Percentiles rank a stretch among this genome's conserved stretches.
Conservation (phyloP, 2,797 vertebrate species). For the Macropodus opercularis region DNA sequence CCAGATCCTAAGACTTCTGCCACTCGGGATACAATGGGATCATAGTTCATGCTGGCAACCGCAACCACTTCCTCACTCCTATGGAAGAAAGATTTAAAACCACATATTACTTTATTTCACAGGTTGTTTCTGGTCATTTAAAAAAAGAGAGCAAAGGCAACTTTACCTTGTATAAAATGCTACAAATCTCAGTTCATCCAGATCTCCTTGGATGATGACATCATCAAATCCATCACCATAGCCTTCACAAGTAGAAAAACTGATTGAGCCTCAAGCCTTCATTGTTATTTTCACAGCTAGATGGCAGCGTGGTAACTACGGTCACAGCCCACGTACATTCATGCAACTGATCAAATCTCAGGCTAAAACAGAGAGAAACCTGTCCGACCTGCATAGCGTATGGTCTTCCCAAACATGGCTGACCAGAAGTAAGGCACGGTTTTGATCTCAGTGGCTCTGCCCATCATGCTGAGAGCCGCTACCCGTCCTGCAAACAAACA, state of each 20-base stretch:
- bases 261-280: not conserved
- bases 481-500: conserved; percentile 83
- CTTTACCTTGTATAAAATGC: conserved; percentile 96
- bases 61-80: conserved; percentile 97
- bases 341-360: not conserved
- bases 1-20: conserved; percentile 94
- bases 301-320: conserved; percentile 50
- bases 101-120: not conserved
- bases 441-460: conserved; percentile 88
- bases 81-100: conserved; percentile 26
- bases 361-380: not conserved
- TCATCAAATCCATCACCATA: conserved; percentile 98
- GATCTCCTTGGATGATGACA: conserved; percentile 96
- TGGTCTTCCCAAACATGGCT: conserved; percentile 96
- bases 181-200: conserved; percentile 97
- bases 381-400: conserved; percentile 90
- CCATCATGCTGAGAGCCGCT: conserved; percentile 95
- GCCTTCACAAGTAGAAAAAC: conserved; percentile 78
- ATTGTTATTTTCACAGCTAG: conserved; percentile 48
- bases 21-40: conserved; percentile 96
- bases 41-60: conserved; percentile 98
- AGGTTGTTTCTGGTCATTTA: not conserved
- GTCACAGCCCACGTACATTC: not conserved
- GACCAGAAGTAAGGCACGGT: conserved; percentile 97
- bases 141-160: not conserved